These are phyloP conservation scores for Dicyrtoma fusca DNA, from an alignment of 2,888 invertebrate genomes.

Conservation along the genomic window DNA sequence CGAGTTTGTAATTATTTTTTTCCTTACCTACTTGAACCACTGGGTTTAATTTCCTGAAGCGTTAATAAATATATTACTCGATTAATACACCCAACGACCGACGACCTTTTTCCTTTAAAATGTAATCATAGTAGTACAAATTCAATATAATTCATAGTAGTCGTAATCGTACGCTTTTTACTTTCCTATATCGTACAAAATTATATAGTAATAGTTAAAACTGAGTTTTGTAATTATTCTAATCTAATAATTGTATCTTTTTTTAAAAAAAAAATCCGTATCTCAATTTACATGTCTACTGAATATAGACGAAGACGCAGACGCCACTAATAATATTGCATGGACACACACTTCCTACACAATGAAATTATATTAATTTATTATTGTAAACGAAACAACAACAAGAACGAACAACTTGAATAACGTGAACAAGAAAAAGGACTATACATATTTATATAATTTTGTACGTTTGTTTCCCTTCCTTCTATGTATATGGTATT, in stretches of 20 bases:
- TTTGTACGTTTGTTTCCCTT: no score
- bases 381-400: no score
- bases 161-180: conserved; percentile 6
- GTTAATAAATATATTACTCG: background rate
- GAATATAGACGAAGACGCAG: background rate
- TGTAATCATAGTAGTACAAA: no score
- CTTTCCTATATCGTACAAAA: conserved; percentile 24
- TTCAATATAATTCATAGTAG: background rate
- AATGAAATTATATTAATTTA: conserved; percentile 11
- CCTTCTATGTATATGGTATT: no score
- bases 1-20: background rate
- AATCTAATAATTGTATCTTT: background rate
- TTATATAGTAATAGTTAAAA: conserved; percentile 17
- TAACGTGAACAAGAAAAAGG: no score
- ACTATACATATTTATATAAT: no score
- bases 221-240: background rate
- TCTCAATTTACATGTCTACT: no score
- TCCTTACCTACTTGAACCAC: conserved; percentile 8
- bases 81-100: no score
- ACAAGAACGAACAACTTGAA: no score
- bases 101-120: no score
- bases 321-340: background rate
- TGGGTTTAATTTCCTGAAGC: background rate
- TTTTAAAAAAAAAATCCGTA: conserved; percentile 22
- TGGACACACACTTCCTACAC: background rate